A percentile compares a stretch with the other conserved stretches of the same genome.
These are phyloP conservation scores for Corythoichthys intestinalis DNA, from an alignment of 2,113 vertebrate species.

Conservation along the genomic window DNA sequence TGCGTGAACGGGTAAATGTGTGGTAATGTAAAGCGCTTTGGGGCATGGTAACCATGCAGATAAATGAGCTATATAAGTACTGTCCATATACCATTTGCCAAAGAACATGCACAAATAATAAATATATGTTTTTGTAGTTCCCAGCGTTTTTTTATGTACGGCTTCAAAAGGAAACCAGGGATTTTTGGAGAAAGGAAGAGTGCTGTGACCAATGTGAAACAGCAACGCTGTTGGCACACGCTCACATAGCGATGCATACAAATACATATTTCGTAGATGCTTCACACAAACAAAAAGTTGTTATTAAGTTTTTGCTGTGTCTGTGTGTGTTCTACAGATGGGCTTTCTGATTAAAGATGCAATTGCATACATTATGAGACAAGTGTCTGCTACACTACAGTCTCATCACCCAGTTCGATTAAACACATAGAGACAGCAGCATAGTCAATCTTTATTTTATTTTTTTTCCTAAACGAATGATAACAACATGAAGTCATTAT, in stretches of 20 bases:
- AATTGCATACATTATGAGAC: constrained; percentile 15
- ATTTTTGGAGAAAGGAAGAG: constrained; percentile 48
- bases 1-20: too few species aligned
- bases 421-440: constrained; percentile 5
- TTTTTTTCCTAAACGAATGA: not conserved
- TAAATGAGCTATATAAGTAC: too few species aligned
- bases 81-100: too few species aligned
- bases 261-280: not conserved
- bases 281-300: constrained; percentile 11
- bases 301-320: not conserved
- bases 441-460: too few species aligned
- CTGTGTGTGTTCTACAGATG: constrained; percentile 5
- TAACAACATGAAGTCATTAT: not conserved
- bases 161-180: constrained; percentile 54
- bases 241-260: constrained; percentile 4
- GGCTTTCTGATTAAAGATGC: constrained; percentile 26
- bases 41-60: too few species aligned
- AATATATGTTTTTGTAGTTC: constrained; percentile 46
- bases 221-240: constrained; percentile 25
- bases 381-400: constrained; percentile 8
- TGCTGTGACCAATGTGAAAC: constrained; percentile 73
- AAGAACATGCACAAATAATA: too few species aligned
- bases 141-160: constrained; percentile 65
- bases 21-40: too few species aligned
- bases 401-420: constrained; percentile 33